Conservation (phyloP, 2,113 vertebrate genomes). For the Phoenicopterus ruber region DNA sequence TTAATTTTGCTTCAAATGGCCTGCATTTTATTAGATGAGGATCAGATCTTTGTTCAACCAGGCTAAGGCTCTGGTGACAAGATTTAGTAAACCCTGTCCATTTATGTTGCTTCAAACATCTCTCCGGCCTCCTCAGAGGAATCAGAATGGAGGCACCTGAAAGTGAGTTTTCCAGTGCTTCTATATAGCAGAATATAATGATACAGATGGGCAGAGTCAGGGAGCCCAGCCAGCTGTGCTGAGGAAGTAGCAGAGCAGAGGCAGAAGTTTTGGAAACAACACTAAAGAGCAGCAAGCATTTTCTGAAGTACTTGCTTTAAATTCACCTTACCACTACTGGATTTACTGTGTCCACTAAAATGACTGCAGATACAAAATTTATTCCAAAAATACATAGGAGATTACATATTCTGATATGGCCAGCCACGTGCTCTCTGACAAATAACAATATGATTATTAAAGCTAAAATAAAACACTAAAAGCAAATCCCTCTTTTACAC, state of each 20-base stretch:
- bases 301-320: not conserved
- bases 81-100: not conserved
- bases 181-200: not conserved
- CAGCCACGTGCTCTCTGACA: not conserved
- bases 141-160: not conserved
- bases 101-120: not conserved
- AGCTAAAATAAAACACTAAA: slow-evolving; percentile 31
- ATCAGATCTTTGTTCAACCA: not conserved
- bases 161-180: not conserved
- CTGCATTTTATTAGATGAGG: not conserved
- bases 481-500: not conserved
- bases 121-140: not conserved
- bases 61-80: not conserved
- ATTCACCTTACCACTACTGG: not conserved
- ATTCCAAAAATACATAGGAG: not conserved
- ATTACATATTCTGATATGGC: not conserved
- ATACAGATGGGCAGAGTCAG: not conserved
- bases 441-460: not conserved
- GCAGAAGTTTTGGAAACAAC: not conserved
- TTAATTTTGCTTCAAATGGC: not conserved
- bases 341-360: not conserved
- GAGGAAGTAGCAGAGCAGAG: not conserved
- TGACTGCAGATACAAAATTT: not conserved
- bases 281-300: not conserved
- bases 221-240: not conserved